These are phyloP conservation scores for Carettochelys insculpta DNA, from an alignment of 2,113 vertebrate species.

Conservation along the genomic window DNA sequence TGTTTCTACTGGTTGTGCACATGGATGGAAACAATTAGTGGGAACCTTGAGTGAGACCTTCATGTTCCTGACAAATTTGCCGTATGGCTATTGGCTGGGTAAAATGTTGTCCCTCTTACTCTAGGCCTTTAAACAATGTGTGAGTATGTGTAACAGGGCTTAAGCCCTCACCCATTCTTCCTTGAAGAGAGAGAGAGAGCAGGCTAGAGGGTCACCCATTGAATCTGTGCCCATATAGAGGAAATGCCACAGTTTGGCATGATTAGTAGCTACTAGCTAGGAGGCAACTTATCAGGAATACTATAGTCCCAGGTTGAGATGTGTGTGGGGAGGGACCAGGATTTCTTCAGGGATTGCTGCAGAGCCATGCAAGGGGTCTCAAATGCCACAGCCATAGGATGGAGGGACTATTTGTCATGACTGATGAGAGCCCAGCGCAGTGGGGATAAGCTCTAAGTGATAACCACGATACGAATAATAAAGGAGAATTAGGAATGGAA, in stretches of 20 bases:
- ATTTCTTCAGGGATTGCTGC: background rate
- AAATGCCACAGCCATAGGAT: background rate
- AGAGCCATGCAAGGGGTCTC: background rate
- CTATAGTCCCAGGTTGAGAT: background rate
- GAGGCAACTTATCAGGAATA: background rate
- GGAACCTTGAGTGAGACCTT: too few relatives aligned
- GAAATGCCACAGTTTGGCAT: background rate
- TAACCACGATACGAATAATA: background rate
- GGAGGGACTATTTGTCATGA: background rate
- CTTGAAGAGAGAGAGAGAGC: background rate
- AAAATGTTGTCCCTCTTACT: conserved; percentile 15
- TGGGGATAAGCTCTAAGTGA: background rate
- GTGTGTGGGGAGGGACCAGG: background rate
- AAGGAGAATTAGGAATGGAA: background rate
- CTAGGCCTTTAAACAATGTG: conserved; percentile 25
- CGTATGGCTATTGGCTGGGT: background rate
- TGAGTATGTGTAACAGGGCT: background rate
- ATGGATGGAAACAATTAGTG: too few relatives aligned
- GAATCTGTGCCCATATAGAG: background rate
- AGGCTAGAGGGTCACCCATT: background rate
- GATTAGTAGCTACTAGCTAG: background rate
- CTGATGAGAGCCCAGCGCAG: background rate
- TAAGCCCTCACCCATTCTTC: conserved; percentile 8
- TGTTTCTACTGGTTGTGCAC: too few relatives aligned
- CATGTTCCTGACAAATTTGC: conserved; percentile 42